Conservation (phyloP, 2,888 invertebrate genomes). For the Zaprionus bogoriensis region DNA sequence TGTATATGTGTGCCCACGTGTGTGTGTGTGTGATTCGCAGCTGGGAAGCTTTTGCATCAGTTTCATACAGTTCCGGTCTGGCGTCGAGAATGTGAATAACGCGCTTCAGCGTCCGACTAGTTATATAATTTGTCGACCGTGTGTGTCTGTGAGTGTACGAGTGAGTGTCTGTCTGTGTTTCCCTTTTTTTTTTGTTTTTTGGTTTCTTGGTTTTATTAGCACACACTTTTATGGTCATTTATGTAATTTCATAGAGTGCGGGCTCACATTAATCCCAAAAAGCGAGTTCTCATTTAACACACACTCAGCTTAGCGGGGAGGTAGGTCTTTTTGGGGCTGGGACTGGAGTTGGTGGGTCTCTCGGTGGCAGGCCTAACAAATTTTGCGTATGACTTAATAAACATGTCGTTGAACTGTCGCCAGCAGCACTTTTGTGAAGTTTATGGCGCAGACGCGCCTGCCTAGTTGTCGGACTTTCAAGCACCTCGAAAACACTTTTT, state of each 20-base stretch:
- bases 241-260: slow-evolving; percentile 73
- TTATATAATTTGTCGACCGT: slow-evolving; percentile 61
- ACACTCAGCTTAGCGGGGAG: background rate
- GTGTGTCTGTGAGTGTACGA: slow-evolving; percentile 1
- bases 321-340: background rate
- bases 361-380: slow-evolving; percentile 46
- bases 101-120: slow-evolving; percentile 44
- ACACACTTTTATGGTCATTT: slow-evolving; percentile 71
- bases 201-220: slow-evolving; percentile 49
- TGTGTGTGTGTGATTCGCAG: background rate
- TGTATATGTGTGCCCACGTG: background rate
- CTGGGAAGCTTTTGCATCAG: background rate
- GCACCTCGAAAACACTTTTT: slow-evolving; percentile 72
- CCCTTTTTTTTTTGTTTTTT: background rate
- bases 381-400: slow-evolving; percentile 77
- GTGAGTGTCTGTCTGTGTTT: slow-evolving; percentile 22
- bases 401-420: slow-evolving; percentile 76
- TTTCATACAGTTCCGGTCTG: slow-evolving; percentile 19
- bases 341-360: background rate
- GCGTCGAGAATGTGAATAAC: slow-evolving; percentile 20
- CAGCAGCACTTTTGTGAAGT: slow-evolving; percentile 53
- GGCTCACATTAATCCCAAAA: slow-evolving; percentile 50
- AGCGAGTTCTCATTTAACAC: slow-evolving; percentile 54
- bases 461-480: slow-evolving; percentile 51
- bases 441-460: slow-evolving; percentile 62